Base-by-base conservation (phyloP, 1,140 invertebrate genomes). In the Frieseomelitta varia region DNA sequence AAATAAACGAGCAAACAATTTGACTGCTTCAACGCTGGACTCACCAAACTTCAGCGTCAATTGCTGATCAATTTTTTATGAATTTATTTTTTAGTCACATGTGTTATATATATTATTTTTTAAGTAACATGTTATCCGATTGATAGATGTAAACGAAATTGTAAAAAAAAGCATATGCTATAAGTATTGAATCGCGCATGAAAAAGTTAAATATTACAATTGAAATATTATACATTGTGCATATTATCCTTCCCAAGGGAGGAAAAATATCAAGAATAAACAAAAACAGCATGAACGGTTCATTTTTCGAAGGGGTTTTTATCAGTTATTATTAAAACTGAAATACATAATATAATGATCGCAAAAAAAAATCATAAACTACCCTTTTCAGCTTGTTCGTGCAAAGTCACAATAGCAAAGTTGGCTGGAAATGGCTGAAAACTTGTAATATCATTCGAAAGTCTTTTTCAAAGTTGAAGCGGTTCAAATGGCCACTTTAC, bases 401-500 rank as follows among this genome's bases (percentile, higher is more conserved):
- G 8, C 47, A 14, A 47, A 53, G 15, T 3, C 14, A 19, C 2
- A 76, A 78, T 8, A 19, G 10, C 56, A 6, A n/a, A 47, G 15
- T 51, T n/a, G 34, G 72, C 61, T 39, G 14, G 24, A 81, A 72
- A 69, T 53, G 76, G 74, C 75, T 78, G 83, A 73, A 90, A 87
- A 85, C 76, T 89, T 89, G 80, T 85, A 85, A 87, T 91, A 89
- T 91, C 85, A 90, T 88, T 90, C 78, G 88, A 88, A 84, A 88
- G 87, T 87, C 87, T 88, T 85, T 92, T 90, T 91, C 77, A 91
- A 91, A 91, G 88, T 92, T 85, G 71, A 90, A 76, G 72, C 88
- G 74, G 71, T 81, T 84, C 84, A 75, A 90, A 90, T 63, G 82
- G 87, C 55, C 79, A 72, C 83, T 92, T 93, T 93, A 93, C 85